These are phyloP conservation scores for Campoletis raptor DNA, from an alignment of 2,888 invertebrate genomes.

Conservation along the genomic window DNA sequence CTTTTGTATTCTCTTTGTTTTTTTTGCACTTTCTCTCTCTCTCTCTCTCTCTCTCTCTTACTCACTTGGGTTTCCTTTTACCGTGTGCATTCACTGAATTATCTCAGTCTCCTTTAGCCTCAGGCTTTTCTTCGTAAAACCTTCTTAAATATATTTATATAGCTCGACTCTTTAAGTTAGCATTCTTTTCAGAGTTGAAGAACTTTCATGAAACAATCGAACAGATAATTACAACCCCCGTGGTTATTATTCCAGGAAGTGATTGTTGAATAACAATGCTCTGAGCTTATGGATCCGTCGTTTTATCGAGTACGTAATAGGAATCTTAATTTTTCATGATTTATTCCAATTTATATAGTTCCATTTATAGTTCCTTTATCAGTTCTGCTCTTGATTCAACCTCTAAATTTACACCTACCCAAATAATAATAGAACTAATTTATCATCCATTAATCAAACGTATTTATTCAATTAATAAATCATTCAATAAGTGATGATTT, in stretches of 20 bases:
- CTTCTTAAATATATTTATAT: neutral
- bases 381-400: neutral
- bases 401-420: neutral
- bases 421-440: too few relatives aligned
- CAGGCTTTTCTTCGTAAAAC: slow-evolving; percentile 26
- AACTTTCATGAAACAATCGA: slow-evolving; percentile 19
- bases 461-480: too few relatives aligned
- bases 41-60: neutral
- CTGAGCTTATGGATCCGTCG: neutral
- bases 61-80: neutral
- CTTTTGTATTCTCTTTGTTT: slow-evolving; percentile 37
- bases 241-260: slow-evolving; percentile 35
- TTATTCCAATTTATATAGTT: neutral
- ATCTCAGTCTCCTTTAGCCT: slow-evolving; percentile 10
- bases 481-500: too few relatives aligned
- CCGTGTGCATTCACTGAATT: neutral
- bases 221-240: slow-evolving; percentile 20
- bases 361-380: neutral
- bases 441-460: too few relatives aligned
- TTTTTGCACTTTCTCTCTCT: neutral
- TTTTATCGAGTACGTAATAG: neutral
- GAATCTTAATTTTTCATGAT: neutral
- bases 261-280: slow-evolving; percentile 15
- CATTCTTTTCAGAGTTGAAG: slow-evolving; percentile 22
- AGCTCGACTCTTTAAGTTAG: slow-evolving; percentile 12